A percentile compares a stretch with the other conserved stretches of the same genome.
phyloP scores from a whole-genome alignment of 92 coral and sea anemone species.

The Zoanthus solanderi region DNA sequence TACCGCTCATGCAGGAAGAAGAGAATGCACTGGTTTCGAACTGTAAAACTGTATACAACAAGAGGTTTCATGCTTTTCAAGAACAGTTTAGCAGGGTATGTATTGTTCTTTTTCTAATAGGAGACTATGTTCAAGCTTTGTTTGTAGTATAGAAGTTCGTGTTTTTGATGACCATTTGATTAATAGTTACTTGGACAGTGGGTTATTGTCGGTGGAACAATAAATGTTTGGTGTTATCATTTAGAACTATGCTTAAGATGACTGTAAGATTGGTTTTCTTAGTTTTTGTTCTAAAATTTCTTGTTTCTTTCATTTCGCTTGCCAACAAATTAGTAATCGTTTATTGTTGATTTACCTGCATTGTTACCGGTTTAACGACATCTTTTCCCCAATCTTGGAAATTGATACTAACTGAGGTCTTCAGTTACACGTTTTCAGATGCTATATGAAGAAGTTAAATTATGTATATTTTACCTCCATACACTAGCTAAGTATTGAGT shows the following conservation, averaged over 20 bases:
- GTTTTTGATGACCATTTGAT: background rate
- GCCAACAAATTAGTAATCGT: no score
- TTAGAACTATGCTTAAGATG: background rate
- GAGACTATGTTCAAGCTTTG: background rate
- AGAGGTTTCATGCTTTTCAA: slow-evolving; percentile 60
- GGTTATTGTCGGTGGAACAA: background rate
- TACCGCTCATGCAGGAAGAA: slow-evolving; percentile 65
- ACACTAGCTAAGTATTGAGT: no score
- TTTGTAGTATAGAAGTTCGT: background rate
- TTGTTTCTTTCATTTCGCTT: background rate
- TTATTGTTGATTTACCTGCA: no score
- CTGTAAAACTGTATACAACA: slow-evolving; percentile 63
- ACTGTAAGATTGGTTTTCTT: no score
- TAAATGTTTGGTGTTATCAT: background rate
- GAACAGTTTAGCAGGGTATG: slow-evolving; percentile 73
- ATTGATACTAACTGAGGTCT: no score
- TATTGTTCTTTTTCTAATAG: background rate
- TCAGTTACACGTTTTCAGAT: no score
- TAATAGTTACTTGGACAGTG: background rate
- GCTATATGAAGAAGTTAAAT: no score
- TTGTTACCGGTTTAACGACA: no score
- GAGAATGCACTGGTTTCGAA: slow-evolving; percentile 61
- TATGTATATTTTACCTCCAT: no score
- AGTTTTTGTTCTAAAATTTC: no score
- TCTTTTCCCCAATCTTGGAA: no score